Evolutionary conservation across 2,113 vertebrate genomes (phyloP).

Genomic region (Camelus dromedarius): DNA sequence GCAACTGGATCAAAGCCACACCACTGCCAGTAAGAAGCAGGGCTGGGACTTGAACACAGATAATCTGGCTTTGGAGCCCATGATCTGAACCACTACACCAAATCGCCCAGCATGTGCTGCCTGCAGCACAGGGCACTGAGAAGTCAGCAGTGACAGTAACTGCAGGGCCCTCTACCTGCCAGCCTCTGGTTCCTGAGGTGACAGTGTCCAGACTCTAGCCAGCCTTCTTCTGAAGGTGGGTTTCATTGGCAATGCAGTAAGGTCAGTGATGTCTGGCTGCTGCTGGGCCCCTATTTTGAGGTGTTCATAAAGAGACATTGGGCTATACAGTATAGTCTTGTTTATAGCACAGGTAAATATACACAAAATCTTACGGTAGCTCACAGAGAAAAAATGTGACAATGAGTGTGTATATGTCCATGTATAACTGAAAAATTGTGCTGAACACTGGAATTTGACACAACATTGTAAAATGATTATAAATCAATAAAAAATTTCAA

Average conservation of each 20-base stretch:
- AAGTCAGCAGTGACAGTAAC: background rate
- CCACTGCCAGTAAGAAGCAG: background rate
- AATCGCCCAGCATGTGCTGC: fast-evolving
- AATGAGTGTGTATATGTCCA: too few species aligned
- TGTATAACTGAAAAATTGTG: too few species aligned
- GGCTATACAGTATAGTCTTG: too few species aligned
- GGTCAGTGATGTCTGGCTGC: background rate
- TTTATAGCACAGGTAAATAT: too few species aligned
- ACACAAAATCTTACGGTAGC: too few species aligned
- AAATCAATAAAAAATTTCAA: too few species aligned
- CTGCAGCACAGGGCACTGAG: background rate
- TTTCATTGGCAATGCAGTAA: background rate
- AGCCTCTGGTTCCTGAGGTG: background rate
- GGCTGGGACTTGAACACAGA: background rate
- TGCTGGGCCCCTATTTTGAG: background rate
- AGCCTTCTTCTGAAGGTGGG: background rate
- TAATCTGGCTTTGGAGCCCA: background rate
- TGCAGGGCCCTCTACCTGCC: background rate
- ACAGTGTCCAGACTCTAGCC: background rate
- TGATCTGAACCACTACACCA: background rate
- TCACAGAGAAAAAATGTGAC: too few species aligned
- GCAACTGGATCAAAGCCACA: background rate
- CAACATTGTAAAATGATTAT: too few species aligned
- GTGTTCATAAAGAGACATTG: background rate
- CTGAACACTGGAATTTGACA: too few species aligned